phyloP scores from a whole-genome alignment of 2,113 vertebrate species.

The Sus scrofa region T2T-Sscrofa CM000820.6:59360001-59360500 shows the following conservation, averaged over 20 bases:
- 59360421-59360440: background rate
- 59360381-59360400: background rate
- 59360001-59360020: background rate
- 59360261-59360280: background rate
- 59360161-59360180: background rate
- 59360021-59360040: background rate
- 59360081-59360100: background rate
- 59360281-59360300: background rate
- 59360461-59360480: no score
- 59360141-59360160: background rate
- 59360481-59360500: background rate
- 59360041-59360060: background rate
- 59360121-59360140: background rate
- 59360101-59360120: background rate
- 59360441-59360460: background rate
- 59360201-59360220: background rate
- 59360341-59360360: background rate
- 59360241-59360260: background rate
- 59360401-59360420: background rate
- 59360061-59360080: background rate
- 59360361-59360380: background rate
- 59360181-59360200: no score
- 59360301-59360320: background rate
- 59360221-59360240: background rate
- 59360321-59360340: background rate